Base-by-base conservation (phyloP, 2,888 invertebrate genomes). In the Plebejus melissa region DNA sequence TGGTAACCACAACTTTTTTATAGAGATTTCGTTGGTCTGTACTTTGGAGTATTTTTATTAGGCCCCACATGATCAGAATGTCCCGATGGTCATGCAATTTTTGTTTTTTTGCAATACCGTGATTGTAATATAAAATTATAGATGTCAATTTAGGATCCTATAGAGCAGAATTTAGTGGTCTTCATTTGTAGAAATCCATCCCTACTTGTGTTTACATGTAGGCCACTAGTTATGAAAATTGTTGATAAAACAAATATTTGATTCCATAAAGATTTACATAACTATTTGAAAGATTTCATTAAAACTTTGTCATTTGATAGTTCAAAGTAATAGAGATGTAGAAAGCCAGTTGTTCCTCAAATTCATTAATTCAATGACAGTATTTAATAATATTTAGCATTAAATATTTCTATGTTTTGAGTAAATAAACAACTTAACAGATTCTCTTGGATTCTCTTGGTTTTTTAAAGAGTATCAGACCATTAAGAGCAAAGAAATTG, bases 1-100 rank as follows among this genome's bases (percentile, higher is more conserved):
- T 82, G 80, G 79, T 78, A 78, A 76, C 77, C 74, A 74, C 72
- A 71, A 65, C 74, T n/a, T 72, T 72, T 72, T 72, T 54, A 72
- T 36, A 72, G 72, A 83, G 85, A 84, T 81, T 85, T 79, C 81
- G 83, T 85, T 84, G 78, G 60, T 75, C 71, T 58, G 70, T 57
- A 75, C 71, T 69, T 71, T 70, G 71, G 32, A 72, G 72, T 72
- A 72, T 54, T 54, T 54, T 50, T 4, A 72, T 54, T 72, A 72
- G 72, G 50, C 13, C 41, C 41, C 72, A 72, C 5, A 32, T 54
- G 50, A 46, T 72, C 72, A 72, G 2, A 32, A 32, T 1, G 28
- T 32, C 32, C 22, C 3, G 32, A 72, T 2, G 16, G 16, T 54
- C 72, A 32, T 72, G 72, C 72, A 54, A 72, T 72, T 50, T 54